phyloP scores from a whole-genome alignment of 2,797 vertebrate species.

The Telmatherina bonti region DNA sequence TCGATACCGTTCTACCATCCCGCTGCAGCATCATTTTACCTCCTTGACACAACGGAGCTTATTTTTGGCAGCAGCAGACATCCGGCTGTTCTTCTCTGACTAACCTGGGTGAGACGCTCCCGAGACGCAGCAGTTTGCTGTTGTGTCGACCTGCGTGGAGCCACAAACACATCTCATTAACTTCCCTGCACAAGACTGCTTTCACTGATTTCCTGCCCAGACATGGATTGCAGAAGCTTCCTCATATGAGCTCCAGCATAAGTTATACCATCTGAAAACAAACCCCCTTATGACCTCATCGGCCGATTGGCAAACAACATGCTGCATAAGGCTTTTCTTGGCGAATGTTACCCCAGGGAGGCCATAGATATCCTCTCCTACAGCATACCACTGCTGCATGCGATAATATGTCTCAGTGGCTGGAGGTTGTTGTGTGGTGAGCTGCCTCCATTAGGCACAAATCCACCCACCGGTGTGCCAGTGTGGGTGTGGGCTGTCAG shows the following conservation, averaged over 20 bases:
- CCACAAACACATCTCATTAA: slow-evolving; percentile 63
- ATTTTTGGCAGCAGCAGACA: slow-evolving; percentile 47
- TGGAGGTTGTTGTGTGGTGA: slow-evolving; percentile 70
- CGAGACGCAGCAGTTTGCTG: slow-evolving; percentile 33
- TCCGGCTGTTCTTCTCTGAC: slow-evolving; percentile 32
- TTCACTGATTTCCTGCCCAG: slow-evolving; percentile 60
- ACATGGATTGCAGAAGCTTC: slow-evolving; percentile 60
- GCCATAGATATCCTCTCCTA: slow-evolving; percentile 72
- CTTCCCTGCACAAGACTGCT: slow-evolving; percentile 42
- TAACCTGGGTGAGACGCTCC: slow-evolving; percentile 49
- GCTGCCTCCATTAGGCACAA: slow-evolving; percentile 73
- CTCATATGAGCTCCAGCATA: slow-evolving; percentile 71
- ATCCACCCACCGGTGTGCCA: slow-evolving; percentile 71
- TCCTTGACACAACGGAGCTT: slow-evolving; percentile 55
- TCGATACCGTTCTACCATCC: slow-evolving; percentile 56
- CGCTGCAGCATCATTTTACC: slow-evolving; percentile 59
- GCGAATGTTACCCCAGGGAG: slow-evolving; percentile 72
- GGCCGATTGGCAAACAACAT: slow-evolving; percentile 61
- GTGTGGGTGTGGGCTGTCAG: slow-evolving; percentile 73
- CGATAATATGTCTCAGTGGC: slow-evolving; percentile 67
- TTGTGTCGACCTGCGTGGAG: slow-evolving; percentile 25
- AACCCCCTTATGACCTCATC: slow-evolving; percentile 70
- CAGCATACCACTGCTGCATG: slow-evolving; percentile 51
- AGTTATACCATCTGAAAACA: slow-evolving; percentile 79
- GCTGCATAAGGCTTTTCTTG: slow-evolving; percentile 77